Evolutionary conservation across 2,888 invertebrate genomes (phyloP), one percentile per base, ranked within the genome.

Genomic region (Pseudoips prasinana): DNA sequence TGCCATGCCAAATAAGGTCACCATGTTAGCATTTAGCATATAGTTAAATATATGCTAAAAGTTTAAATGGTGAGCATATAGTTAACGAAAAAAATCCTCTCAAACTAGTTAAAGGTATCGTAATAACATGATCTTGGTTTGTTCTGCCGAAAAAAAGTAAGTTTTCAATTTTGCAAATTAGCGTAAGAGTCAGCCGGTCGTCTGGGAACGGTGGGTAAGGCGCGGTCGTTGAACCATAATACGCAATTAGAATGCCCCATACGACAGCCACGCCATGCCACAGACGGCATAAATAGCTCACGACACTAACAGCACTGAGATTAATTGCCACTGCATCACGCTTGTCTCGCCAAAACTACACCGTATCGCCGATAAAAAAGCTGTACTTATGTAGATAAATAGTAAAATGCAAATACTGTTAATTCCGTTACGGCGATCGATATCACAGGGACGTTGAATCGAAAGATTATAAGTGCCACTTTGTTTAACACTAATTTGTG

Each of bases 161-260:
- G 51, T 62, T 68, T 58, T 58, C 57, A 54, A 73, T 74, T 80
- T 81, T 71, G 73, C 78, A 76, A 81, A 80, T 81, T 77, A 70
- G 70, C 71, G 65, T 69, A 73, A 74, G 70, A 68, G 62, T 63
- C 60, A 66, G 64, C 58, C 65, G 58, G 62, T 58, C 64, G 73
- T 73, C 73, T 72, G 71, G 63, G 64, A 71, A 65, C 64, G 50
- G 59, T 63, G 64, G 58, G 69, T 64, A 64, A 60, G 62, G 55
- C 61, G 71, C 73, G 85, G 78, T 79, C 86, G 53, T 77, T 82
- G 85, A 83, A 76, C 87, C 79, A 77, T 81, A 80, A 82, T 81
- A 83, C 85, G 75, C 81, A 86, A 87, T 86, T 87, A 86, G 86
- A 83, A 86, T 88, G 81, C 84, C 77, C 85, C 82, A 81, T 84